Percentiles rank a stretch among this genome's conserved stretches.
Conservation (phyloP, 2,113 vertebrate species). For the Phocoena phocoena region DNA sequence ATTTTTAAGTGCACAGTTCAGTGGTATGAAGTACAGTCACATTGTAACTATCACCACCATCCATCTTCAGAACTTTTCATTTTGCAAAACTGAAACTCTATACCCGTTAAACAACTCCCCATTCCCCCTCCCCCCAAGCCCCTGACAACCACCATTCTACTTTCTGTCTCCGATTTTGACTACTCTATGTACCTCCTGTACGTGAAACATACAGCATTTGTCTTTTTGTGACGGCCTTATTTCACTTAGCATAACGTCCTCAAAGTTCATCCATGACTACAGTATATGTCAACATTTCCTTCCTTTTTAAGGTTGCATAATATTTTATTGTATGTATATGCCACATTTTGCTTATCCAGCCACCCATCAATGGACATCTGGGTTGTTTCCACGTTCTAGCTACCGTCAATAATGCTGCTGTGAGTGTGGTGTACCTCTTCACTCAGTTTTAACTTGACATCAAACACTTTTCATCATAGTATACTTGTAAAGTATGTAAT, state of each 20-base stretch:
- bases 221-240: background rate
- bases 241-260: background rate
- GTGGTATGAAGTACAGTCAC: background rate
- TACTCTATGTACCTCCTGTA: background rate
- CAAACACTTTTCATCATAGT: background rate
- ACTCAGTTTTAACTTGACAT: background rate
- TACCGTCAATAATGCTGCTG: background rate
- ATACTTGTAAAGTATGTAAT: background rate
- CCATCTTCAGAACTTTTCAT: background rate
- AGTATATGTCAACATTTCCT: background rate
- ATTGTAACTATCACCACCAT: background rate
- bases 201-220: background rate
- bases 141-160: background rate
- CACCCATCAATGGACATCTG: background rate
- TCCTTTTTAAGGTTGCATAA: background rate
- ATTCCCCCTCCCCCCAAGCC: rapidly evolving
- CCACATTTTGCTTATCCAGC: background rate
- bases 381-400: background rate
- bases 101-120: background rate
- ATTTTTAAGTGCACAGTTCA: background rate
- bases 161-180: background rate
- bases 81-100: background rate
- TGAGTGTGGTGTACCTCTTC: background rate
- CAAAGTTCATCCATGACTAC: background rate
- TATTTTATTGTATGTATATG: background rate